These are phyloP conservation scores for Agrotis clavis DNA, from an alignment of 2,888 invertebrate species.

Conservation along the genomic window DNA sequence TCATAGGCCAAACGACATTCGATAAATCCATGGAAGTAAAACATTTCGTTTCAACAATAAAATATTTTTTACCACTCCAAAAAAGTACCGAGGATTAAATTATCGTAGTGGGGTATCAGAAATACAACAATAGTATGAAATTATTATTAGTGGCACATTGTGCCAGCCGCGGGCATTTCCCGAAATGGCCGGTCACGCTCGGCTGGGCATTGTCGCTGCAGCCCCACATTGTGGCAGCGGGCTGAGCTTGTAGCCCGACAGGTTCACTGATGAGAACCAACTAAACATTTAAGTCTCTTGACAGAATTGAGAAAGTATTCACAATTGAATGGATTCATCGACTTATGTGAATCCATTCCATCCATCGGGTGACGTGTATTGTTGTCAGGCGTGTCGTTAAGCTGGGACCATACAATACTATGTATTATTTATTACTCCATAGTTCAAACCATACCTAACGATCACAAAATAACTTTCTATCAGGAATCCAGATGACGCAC, in stretches of 20 bases:
- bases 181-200: constrained; percentile 49
- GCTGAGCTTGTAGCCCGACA: constrained; percentile 36
- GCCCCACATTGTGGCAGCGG: constrained; percentile 16
- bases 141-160: constrained; percentile 57
- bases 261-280: constrained; percentile 36
- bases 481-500: constrained; percentile 21
- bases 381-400: not conserved
- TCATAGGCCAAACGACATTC: not conserved
- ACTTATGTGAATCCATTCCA: constrained; percentile 16
- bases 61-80: constrained; percentile 18
- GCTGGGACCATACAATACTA: constrained; percentile 11
- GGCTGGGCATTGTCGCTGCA: constrained; percentile 23
- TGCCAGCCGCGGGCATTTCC: constrained; percentile 45
- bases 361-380: constrained; percentile 8
- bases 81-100: constrained; percentile 36
- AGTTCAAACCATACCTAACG: not conserved
- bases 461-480: constrained; percentile 19
- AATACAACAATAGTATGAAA: constrained; percentile 56
- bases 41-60: constrained; percentile 23
- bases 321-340: constrained; percentile 10
- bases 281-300: not conserved
- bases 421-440: constrained; percentile 4
- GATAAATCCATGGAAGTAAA: constrained; percentile 22
- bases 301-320: constrained; percentile 25
- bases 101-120: constrained; percentile 37